phyloP scores from a whole-genome alignment of 2,888 invertebrate genomes.

The Myathropa florea region DNA sequence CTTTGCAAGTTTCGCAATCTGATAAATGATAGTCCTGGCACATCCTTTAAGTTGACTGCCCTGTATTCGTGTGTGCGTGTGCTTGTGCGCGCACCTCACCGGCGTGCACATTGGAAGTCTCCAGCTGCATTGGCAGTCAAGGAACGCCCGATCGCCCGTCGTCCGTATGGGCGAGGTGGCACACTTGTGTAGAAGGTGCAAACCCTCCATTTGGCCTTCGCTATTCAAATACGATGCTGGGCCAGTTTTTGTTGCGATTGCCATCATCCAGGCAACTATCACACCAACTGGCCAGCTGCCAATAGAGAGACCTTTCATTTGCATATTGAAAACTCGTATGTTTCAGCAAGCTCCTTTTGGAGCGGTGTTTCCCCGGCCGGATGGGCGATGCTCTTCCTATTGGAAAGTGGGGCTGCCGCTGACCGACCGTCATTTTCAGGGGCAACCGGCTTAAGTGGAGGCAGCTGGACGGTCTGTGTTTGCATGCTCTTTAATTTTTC shows the following conservation, averaged over 20 bases:
- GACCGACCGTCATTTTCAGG: slow-evolving; percentile 44
- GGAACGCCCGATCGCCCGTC: background rate
- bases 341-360: slow-evolving; percentile 30
- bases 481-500: slow-evolving; percentile 61
- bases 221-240: slow-evolving; percentile 63
- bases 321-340: slow-evolving; percentile 61
- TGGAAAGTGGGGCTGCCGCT: background rate
- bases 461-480: slow-evolving; percentile 45
- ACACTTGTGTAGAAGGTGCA: slow-evolving; percentile 41
- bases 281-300: slow-evolving; percentile 59
- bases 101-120: background rate
- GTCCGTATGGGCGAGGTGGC: background rate
- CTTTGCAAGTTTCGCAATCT: slow-evolving; percentile 69
- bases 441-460: slow-evolving; percentile 51
- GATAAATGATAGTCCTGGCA: slow-evolving; percentile 62
- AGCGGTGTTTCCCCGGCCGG: slow-evolving; percentile 7
- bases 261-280: slow-evolving; percentile 35
- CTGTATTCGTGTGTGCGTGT: background rate
- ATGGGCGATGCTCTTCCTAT: slow-evolving; percentile 2
- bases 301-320: slow-evolving; percentile 51
- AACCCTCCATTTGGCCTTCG: slow-evolving; percentile 44
- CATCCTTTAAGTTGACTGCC: slow-evolving; percentile 49
- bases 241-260: slow-evolving; percentile 49
- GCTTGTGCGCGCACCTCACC: background rate
- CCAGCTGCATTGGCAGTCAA: background rate